Percentiles rank a stretch among this genome's conserved stretches.
Evolutionary conservation across 2,113 vertebrate genomes (phyloP).

Genomic region (Delphinapterus leucas): DNA sequence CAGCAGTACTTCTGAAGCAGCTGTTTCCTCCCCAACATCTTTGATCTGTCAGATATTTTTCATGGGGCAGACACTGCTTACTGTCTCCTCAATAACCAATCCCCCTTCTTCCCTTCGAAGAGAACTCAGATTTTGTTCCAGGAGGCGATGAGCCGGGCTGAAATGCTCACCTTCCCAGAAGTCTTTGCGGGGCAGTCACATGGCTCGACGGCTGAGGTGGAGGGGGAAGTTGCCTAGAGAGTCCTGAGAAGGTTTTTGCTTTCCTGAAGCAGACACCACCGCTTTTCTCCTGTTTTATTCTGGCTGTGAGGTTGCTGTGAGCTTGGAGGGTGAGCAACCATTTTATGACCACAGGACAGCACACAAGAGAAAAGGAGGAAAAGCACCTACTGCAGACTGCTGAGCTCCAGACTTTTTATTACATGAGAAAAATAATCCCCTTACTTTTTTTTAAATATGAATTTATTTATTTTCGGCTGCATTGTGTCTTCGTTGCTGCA

Average conservation of each 20-base stretch:
- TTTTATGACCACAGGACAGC: not conserved
- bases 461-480: no score
- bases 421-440: not conserved
- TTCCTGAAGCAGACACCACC: not conserved
- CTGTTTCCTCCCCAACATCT: not conserved
- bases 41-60: not conserved
- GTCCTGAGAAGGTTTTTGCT: not conserved
- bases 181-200: not conserved
- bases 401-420: not conserved
- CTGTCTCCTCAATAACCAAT: not conserved
- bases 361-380: not conserved
- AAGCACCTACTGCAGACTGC: not conserved
- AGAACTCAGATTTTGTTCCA: not conserved
- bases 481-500: no score
- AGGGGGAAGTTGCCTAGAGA: not conserved
- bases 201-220: not conserved
- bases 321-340: not conserved
- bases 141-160: not conserved
- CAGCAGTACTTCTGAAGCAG: not conserved
- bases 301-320: not conserved
- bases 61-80: not conserved
- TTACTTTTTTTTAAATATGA: not conserved
- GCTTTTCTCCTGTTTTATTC: not conserved
- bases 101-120: not conserved
- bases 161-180: not conserved